Conservation (phyloP, 2,113 vertebrate species). For the Stigmatopora argus region DNA sequence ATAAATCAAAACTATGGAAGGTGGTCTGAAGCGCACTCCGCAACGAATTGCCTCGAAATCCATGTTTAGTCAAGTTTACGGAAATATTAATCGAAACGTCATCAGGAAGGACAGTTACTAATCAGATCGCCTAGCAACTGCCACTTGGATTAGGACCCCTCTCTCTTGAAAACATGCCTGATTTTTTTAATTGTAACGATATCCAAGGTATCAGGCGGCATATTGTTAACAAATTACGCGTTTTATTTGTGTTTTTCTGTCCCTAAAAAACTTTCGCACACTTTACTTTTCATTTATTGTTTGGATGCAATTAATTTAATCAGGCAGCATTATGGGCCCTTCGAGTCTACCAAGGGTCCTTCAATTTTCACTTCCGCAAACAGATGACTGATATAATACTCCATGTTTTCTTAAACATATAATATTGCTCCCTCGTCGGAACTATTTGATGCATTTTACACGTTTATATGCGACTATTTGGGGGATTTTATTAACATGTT, state of each 20-base stretch:
- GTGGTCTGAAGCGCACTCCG: constrained; percentile 82
- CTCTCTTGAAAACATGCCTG: constrained; percentile 17
- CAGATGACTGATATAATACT: background rate
- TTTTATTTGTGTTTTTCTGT: background rate
- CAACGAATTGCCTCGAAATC: constrained; percentile 78
- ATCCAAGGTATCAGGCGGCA: background rate
- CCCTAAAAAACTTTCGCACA: background rate
- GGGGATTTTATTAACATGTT: constrained; percentile 25
- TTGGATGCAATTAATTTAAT: background rate
- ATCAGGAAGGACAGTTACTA: background rate
- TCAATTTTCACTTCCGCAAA: constrained; percentile 44
- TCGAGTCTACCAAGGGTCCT: constrained; percentile 18
- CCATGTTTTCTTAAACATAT: background rate
- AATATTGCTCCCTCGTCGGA: background rate
- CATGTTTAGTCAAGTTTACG: constrained; percentile 53
- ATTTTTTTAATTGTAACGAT: background rate
- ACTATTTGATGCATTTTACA: constrained; percentile 30
- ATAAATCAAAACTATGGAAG: constrained; percentile 84
- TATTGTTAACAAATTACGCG: too few relatives aligned
- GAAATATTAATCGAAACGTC: background rate
- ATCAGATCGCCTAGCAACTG: background rate
- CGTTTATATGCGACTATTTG: constrained; percentile 14
- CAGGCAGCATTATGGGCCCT: constrained; percentile 11
- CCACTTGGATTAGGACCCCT: too few relatives aligned
- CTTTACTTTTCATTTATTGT: background rate